Conservation (phyloP, 30 jellyfish, hydroid and myxozoan genomes). For the Cassiopea andromeda region DNA sequence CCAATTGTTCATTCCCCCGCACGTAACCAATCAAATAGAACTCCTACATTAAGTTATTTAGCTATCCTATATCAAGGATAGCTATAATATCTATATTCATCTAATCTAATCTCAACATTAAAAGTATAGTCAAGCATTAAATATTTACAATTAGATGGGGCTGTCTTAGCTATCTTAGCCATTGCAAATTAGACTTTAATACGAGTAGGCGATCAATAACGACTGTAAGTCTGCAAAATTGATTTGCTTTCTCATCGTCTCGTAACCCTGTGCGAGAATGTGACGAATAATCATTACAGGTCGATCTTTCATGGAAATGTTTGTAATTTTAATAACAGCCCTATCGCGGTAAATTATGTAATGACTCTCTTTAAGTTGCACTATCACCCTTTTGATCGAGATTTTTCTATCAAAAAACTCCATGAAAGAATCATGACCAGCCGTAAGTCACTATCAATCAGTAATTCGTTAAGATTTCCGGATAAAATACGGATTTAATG, state of each 20-base stretch:
- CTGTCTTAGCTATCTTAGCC: no score
- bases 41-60: no score
- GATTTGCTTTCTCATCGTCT: neutral
- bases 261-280: neutral
- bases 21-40: no score
- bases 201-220: neutral
- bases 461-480: constrained; percentile 65
- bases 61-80: no score
- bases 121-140: no score
- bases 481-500: constrained; percentile 52
- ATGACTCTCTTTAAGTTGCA: constrained; percentile 1
- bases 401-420: constrained; percentile 1
- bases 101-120: no score
- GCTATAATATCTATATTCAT: no score
- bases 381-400: neutral
- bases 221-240: neutral
- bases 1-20: no score
- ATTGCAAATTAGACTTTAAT: no score
- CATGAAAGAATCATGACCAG: constrained; percentile 15
- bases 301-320: neutral
- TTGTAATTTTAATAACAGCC: neutral
- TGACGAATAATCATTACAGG: neutral
- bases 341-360: neutral
- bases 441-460: constrained; percentile 40
- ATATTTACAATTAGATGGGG: no score